A percentile compares a stretch with the other conserved stretches of the same genome.
These are phyloP conservation scores for Pangasius djambal DNA, from an alignment of 2,797 vertebrate genomes.

Conservation along the genomic window DNA sequence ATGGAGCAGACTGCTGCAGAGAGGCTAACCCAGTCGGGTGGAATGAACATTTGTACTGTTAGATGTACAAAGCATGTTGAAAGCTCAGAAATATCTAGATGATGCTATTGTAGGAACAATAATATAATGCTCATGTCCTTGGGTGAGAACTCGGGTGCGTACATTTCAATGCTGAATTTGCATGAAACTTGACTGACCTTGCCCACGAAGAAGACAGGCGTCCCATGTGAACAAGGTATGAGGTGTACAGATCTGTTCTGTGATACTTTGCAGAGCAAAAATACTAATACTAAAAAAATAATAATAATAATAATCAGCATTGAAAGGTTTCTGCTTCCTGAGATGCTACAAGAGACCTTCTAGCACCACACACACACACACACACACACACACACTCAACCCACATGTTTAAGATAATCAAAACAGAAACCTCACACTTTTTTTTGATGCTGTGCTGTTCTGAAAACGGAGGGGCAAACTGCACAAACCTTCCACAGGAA, in stretches of 20 bases:
- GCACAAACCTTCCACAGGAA: slow-evolving; percentile 29
- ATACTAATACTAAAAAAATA: neutral
- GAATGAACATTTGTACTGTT: neutral
- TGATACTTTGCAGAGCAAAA: neutral
- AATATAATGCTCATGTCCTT: neutral
- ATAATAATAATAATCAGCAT: neutral
- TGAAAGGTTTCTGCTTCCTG: neutral
- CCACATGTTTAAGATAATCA: slow-evolving; percentile 27
- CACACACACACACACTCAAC: neutral
- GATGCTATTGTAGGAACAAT: neutral
- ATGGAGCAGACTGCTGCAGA: neutral
- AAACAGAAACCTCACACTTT: slow-evolving; percentile 29
- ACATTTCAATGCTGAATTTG: neutral
- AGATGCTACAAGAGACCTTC: neutral
- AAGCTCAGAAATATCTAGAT: neutral
- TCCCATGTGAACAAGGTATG: neutral
- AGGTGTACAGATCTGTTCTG: neutral
- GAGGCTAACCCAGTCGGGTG: neutral
- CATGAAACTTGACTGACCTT: neutral
- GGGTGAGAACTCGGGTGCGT: neutral
- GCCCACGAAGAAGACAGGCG: neutral
- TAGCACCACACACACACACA: neutral
- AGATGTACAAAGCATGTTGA: neutral
- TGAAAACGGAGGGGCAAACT: slow-evolving; percentile 19
- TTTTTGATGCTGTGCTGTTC: neutral